These are phyloP conservation scores for Cuculus canorus DNA, from an alignment of 2,797 vertebrate genomes.

Conservation along the genomic window DNA sequence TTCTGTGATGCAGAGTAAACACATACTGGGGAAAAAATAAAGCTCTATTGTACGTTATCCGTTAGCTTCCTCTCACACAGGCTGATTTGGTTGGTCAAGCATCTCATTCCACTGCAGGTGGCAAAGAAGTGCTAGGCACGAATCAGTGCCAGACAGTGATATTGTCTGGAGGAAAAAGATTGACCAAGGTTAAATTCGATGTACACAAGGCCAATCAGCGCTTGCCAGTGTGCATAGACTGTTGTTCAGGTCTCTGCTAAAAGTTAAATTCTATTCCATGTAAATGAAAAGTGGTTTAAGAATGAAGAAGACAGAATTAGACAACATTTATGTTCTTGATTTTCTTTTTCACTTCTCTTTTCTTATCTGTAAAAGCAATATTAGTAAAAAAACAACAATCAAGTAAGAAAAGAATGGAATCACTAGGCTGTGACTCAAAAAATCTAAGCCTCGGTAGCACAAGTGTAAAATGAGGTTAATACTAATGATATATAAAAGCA, in stretches of 20 bases:
- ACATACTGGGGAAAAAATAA: slow-evolving; percentile 40
- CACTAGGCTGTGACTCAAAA: background rate
- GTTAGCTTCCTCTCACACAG: background rate
- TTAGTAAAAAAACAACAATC: background rate
- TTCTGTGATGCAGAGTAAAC: slow-evolving; percentile 49
- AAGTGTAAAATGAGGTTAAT: background rate
- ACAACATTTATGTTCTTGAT: background rate
- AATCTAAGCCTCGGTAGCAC: background rate
- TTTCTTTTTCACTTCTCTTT: background rate
- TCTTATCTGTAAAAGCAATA: background rate
- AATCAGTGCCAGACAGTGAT: background rate
- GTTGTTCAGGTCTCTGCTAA: background rate
- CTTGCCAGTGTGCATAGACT: background rate
- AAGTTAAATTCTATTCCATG: background rate
- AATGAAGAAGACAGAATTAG: background rate
- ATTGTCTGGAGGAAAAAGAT: background rate
- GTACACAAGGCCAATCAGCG: rapidly evolving
- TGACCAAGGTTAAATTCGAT: background rate
- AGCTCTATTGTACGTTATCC: slow-evolving; percentile 5
- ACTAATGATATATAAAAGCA: background rate
- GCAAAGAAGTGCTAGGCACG: background rate
- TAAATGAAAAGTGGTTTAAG: background rate
- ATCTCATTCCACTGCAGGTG: slow-evolving; percentile 33
- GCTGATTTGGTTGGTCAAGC: slow-evolving; percentile 6
- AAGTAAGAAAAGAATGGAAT: background rate